Percentiles rank a stretch among this genome's conserved stretches.
Evolutionary conservation across 1,140 invertebrate species (phyloP).

Genomic region (Ptiloglossa arizonensis): DNA sequence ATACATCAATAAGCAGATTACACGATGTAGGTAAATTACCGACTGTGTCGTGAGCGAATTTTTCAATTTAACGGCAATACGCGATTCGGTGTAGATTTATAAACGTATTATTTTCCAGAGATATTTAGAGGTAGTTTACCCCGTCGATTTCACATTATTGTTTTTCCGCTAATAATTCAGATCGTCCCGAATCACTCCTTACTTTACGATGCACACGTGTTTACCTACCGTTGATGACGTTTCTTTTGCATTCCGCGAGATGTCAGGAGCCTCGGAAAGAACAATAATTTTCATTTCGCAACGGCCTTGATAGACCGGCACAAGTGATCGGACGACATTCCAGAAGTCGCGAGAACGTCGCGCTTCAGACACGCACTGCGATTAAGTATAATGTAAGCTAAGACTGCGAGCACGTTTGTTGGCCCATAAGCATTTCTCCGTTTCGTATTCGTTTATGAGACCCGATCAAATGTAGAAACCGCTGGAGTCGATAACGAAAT

Average conservation of each 20-base stretch:
- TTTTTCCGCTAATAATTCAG: background rate
- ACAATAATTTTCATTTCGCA: constrained; percentile 76
- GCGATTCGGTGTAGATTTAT: background rate
- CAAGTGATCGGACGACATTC: constrained; percentile 78
- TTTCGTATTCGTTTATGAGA: constrained; percentile 9
- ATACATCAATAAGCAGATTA: background rate
- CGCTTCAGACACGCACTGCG: constrained; percentile 47
- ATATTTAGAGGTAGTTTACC: background rate
- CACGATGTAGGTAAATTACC: background rate
- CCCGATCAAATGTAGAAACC: too few relatives aligned
- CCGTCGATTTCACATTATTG: background rate
- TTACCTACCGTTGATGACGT: constrained; percentile 33
- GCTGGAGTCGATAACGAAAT: background rate
- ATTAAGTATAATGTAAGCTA: constrained; percentile 55
- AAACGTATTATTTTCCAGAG: too few relatives aligned
- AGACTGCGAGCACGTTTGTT: constrained; percentile 32
- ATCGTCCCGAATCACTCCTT: too few relatives aligned
- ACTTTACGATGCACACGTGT: background rate
- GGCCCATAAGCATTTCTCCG: constrained; percentile 14
- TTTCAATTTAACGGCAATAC: background rate
- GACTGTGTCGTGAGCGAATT: background rate
- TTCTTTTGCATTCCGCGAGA: constrained; percentile 49
- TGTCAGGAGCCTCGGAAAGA: constrained; percentile 56
- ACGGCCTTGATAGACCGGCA: constrained; percentile 74
- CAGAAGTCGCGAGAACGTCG: constrained; percentile 67